These are phyloP conservation scores for Dolichomitus sp. DNA, from an alignment of 2,888 invertebrate genomes.

Conservation along the genomic window DNA sequence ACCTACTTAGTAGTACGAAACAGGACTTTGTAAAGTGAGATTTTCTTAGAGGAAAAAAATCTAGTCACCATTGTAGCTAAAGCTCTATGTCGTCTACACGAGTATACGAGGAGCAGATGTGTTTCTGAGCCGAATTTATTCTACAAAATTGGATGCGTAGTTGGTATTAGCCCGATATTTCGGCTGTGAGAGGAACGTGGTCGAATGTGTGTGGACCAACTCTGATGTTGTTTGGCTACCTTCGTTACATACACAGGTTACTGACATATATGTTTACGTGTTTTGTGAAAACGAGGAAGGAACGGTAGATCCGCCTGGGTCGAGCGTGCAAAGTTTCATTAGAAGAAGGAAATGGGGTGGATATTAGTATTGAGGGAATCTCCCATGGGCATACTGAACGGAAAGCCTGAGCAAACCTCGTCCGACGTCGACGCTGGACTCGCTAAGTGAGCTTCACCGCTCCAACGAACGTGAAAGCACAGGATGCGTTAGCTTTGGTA, in stretches of 20 bases:
- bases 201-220: not conserved
- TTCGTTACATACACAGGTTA: constrained; percentile 2
- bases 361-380: constrained; percentile 26
- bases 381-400: constrained; percentile 4
- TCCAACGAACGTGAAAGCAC: constrained; percentile 20
- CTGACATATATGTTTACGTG: constrained; percentile 2
- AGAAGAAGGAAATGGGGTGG: constrained; percentile 43
- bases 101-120: too few species aligned
- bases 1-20: too few species aligned
- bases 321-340: constrained; percentile 18
- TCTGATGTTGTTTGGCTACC: not conserved
- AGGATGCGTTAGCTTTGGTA: not conserved
- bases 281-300: not conserved
- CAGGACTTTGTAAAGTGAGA: too few species aligned
- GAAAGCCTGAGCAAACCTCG: constrained; percentile 2
- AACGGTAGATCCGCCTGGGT: not conserved
- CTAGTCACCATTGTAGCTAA: too few species aligned
- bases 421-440: not conserved
- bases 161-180: not conserved
- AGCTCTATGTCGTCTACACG: too few species aligned
- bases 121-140: too few species aligned
- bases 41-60: too few species aligned
- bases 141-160: too few species aligned
- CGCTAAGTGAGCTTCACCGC: constrained; percentile 9
- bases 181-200: not conserved